A percentile compares a stretch with the other conserved stretches of the same genome.
phyloP scores from a whole-genome alignment of 2,113 vertebrate species.

The Chrysemys picta region DNA sequence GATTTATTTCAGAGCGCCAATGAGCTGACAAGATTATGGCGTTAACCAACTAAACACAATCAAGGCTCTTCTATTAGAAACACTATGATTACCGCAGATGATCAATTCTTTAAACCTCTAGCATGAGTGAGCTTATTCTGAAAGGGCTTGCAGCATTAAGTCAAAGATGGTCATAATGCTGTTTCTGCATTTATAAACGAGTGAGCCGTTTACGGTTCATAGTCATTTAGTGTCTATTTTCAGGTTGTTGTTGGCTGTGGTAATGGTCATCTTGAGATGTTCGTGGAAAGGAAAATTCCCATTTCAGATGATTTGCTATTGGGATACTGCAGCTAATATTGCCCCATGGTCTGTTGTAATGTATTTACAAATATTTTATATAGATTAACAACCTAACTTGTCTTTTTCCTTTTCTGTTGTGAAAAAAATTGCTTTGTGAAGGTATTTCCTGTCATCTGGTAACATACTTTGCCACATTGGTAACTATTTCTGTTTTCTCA shows the following conservation, averaged over 20 bases:
- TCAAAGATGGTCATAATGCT: not conserved
- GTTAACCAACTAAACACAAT: not conserved
- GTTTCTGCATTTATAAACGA: not conserved
- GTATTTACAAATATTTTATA: not conserved
- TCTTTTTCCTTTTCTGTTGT: not conserved
- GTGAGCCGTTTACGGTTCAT: not conserved
- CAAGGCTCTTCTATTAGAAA: not conserved
- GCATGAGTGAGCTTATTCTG: not conserved
- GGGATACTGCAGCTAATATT: not conserved
- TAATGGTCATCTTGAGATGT: not conserved
- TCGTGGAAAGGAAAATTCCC: not conserved
- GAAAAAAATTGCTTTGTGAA: not conserved
- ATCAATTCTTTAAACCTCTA: not conserved
- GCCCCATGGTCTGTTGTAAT: not conserved
- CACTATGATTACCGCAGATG: not conserved
- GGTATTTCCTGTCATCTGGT: not conserved
- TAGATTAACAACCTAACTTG: not conserved
- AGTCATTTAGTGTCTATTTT: not conserved
- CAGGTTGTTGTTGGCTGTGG: not conserved
- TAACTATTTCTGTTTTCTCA: not conserved
- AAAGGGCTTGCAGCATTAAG: not conserved
- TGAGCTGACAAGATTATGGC: not conserved
- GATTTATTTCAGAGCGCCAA: not conserved
- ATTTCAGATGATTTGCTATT: not conserved
- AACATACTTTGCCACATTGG: not conserved